Evolutionary conservation across 2,113 vertebrate species (phyloP).

Genomic region (Sorex fumeus): DNA sequence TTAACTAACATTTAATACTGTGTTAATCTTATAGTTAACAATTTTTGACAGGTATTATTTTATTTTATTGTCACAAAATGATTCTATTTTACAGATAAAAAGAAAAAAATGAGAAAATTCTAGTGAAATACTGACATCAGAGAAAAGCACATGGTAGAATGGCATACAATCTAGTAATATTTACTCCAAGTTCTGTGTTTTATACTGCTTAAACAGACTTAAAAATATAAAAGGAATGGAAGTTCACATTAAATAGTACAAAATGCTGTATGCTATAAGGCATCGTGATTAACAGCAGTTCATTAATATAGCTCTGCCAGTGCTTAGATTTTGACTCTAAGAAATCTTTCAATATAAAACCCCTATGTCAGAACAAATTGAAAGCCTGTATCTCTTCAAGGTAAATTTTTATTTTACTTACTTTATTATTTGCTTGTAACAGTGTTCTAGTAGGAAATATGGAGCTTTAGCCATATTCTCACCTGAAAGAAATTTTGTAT

Average conservation of each 20-base stretch:
- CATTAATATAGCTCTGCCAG: not conserved
- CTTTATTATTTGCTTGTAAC: not conserved
- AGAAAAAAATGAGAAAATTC: not conserved
- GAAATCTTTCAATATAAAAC: not conserved
- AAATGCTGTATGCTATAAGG: not conserved
- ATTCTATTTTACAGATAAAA: not conserved
- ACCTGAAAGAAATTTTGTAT: conserved; percentile 20
- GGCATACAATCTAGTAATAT: not conserved
- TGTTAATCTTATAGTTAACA: not conserved
- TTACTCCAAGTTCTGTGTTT: not conserved
- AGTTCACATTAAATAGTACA: not conserved
- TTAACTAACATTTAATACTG: not conserved
- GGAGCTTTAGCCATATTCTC: not conserved
- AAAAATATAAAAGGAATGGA: not conserved
- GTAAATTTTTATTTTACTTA: conserved; percentile 12
- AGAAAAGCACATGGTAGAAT: not conserved
- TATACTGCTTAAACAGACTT: not conserved
- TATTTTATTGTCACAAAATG: not conserved
- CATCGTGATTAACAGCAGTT: not conserved
- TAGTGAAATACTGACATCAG: not conserved
- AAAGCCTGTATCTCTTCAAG: not conserved
- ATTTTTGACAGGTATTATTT: not conserved
- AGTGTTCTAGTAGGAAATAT: not conserved
- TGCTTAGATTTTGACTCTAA: not conserved
- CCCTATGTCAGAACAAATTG: not conserved